Evolutionary conservation across 1,140 invertebrate genomes (phyloP).

Genomic region (Rhopalosiphum padi): DNA sequence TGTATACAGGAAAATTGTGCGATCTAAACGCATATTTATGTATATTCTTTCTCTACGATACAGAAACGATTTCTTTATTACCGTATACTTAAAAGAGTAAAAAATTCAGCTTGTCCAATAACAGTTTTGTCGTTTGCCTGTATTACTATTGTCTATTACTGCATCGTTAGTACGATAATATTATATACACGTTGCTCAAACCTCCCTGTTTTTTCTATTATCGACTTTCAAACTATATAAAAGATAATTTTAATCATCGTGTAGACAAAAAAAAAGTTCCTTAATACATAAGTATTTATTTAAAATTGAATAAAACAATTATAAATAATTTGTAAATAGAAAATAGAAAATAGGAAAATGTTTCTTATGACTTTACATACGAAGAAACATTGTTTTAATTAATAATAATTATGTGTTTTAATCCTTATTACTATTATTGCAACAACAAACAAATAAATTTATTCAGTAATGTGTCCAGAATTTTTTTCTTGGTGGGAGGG

Average conservation of each 20-base stretch:
- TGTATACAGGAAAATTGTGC: neutral
- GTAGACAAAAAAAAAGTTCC: no score
- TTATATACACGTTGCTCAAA: neutral
- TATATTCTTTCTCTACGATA: neutral
- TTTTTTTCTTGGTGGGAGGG: no score
- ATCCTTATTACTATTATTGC: no score
- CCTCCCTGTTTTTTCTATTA: neutral
- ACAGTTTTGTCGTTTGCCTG: neutral
- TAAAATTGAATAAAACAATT: no score
- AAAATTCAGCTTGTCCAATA: constrained; percentile 2
- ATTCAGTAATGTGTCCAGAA: no score
- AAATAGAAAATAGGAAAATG: no score
- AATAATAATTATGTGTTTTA: no score
- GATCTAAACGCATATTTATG: neutral
- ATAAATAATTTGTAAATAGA: no score
- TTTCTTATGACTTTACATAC: no score
- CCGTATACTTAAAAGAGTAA: neutral
- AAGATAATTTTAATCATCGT: neutral
- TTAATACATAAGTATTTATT: no score
- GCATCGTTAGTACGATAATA: neutral
- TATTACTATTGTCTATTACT: neutral
- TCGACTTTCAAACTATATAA: neutral
- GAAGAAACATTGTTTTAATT: no score
- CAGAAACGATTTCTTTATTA: neutral
- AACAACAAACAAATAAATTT: no score